Evolutionary conservation across 2,113 vertebrate species (phyloP).

Genomic region (Anseranas semipalmata): DNA sequence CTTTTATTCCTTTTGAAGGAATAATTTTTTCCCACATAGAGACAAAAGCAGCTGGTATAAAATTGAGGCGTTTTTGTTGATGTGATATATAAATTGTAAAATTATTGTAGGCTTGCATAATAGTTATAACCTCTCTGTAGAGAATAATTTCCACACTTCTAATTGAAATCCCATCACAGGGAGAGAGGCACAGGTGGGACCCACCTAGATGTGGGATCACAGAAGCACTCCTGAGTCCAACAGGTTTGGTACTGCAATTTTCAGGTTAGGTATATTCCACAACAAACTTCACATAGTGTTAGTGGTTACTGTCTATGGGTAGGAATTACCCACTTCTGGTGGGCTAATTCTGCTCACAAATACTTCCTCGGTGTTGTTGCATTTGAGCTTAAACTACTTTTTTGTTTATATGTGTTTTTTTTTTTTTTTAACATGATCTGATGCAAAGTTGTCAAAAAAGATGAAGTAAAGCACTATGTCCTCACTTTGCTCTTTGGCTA

Average conservation of each 20-base stretch:
- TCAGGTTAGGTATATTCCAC: background rate
- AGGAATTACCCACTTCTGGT: background rate
- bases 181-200: background rate
- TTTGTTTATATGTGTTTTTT: background rate
- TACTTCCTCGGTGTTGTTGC: background rate
- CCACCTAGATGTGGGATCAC: background rate
- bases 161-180: background rate
- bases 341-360: background rate
- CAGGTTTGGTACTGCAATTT: background rate
- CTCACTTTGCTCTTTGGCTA: background rate
- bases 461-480: background rate
- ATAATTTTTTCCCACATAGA: background rate
- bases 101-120: background rate
- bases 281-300: background rate
- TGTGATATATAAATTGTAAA: background rate
- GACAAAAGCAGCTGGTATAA: background rate
- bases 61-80: background rate
- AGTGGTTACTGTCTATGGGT: background rate
- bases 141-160: background rate
- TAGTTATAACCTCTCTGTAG: background rate
- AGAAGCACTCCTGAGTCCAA: background rate
- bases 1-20: background rate
- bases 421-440: fast-evolving
- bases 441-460: background rate
- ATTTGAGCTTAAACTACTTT: background rate